Conservation (phyloP, 2,113 vertebrate genomes). For the Python bivittatus region DNA sequence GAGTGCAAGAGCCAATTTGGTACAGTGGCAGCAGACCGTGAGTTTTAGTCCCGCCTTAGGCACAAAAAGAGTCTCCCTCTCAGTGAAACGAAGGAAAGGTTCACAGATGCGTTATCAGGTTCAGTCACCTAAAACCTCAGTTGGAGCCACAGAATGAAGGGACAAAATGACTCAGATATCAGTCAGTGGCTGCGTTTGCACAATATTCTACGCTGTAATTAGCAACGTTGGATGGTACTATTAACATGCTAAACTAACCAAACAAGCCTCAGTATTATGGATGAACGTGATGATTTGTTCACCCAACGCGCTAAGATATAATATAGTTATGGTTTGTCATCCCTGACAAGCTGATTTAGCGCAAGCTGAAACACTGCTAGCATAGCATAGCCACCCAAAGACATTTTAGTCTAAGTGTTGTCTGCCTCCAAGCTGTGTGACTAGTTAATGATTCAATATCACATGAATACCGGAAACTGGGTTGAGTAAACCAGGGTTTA, state of each 20-base stretch:
- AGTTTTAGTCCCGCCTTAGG: not conserved
- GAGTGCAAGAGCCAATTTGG: not conserved
- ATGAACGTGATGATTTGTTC: not conserved
- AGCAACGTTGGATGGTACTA: not conserved
- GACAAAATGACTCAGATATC: not conserved
- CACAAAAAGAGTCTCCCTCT: too few species aligned
- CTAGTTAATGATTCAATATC: not conserved
- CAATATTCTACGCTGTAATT: not conserved
- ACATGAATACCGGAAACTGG: not conserved
- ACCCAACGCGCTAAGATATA: not conserved
- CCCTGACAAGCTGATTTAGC: not conserved
- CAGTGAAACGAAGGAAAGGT: not conserved
- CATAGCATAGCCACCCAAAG: not conserved
- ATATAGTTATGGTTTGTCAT: not conserved
- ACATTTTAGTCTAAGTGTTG: not conserved
- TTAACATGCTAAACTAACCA: not conserved
- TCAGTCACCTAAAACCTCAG: not conserved
- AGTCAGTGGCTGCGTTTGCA: not conserved
- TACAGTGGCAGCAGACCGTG: not conserved
- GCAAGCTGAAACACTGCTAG: not conserved
- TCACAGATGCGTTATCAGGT: not conserved
- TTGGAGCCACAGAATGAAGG: not conserved
- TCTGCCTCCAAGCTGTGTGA: not conserved
- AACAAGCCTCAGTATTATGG: not conserved
- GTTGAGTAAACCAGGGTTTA: not conserved